Percentiles rank a stretch among this genome's conserved stretches.
phyloP scores from a whole-genome alignment of 2,888 invertebrate species.

The Meteorus cinctellus region DNA sequence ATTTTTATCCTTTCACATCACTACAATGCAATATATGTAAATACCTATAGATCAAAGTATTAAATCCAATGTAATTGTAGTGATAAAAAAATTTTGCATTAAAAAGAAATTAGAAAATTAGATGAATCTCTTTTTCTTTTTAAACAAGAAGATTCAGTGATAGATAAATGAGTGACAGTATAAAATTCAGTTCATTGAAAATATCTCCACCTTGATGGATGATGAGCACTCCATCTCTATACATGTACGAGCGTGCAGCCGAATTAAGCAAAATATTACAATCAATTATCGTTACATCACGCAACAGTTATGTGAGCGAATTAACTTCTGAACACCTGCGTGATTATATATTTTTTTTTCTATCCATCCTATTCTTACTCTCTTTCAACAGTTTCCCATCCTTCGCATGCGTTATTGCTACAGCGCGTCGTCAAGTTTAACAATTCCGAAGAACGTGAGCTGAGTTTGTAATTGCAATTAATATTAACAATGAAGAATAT shows the following conservation, averaged over 20 bases:
- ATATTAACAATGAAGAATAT: neutral
- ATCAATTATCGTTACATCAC: conserved; percentile 59
- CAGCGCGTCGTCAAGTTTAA: conserved; percentile 4
- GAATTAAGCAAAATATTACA: conserved; percentile 60
- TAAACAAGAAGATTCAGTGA: neutral
- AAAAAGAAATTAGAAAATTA: neutral
- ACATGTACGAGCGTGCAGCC: neutral
- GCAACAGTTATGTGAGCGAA: neutral
- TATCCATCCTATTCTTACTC: neutral
- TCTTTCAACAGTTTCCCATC: neutral
- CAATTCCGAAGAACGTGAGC: conserved; percentile 13
- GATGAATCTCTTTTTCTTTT: neutral
- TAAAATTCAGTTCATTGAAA: neutral
- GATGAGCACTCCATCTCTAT: neutral
- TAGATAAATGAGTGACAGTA: neutral
- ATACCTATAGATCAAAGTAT: neutral
- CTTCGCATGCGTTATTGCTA: neutral
- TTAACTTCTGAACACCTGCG: conserved; percentile 8
- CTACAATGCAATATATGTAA: neutral
- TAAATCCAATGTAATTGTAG: neutral
- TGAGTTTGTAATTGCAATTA: conserved; percentile 10
- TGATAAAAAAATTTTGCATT: neutral
- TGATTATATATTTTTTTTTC: neutral
- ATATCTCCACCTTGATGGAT: neutral
- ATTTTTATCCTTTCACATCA: neutral